Conservation (phyloP, 2,797 vertebrate genomes). For the Crenichthys baileyi region DNA sequence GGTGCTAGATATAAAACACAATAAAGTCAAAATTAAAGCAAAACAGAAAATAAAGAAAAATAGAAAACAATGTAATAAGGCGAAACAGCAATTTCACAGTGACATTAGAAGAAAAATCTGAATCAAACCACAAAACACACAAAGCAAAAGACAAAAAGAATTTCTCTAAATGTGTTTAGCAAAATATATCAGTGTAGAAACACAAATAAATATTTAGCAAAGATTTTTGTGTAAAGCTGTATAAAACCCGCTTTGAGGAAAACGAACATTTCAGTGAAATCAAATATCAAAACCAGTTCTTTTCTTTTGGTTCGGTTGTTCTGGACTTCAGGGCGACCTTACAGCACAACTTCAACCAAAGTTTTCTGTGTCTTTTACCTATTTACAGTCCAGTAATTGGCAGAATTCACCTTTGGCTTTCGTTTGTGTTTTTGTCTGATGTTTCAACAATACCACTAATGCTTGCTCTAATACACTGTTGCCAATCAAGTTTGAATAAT, state of each 20-base stretch:
- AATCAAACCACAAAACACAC: not conserved
- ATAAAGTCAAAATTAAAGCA: not conserved
- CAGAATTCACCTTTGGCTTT: not conserved
- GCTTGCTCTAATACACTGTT: not conserved
- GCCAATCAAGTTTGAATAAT: not conserved
- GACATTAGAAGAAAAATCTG: too few relatives aligned
- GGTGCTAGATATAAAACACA: not conserved
- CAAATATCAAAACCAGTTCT: not conserved
- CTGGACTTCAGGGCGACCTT: constrained; percentile 10
- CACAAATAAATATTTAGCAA: too few relatives aligned
- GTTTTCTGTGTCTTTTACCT: constrained; percentile 15
- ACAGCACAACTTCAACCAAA: constrained; percentile 12
- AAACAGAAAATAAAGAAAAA: not conserved
- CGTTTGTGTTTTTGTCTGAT: not conserved
- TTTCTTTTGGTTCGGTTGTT: not conserved
- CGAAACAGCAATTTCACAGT: not conserved
- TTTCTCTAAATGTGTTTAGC: too few relatives aligned
- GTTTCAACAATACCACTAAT: not conserved
- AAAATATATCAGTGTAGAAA: not conserved
- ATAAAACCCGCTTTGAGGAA: not conserved
- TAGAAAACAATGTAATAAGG: not conserved
- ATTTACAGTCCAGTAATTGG: not conserved
- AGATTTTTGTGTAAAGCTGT: too few relatives aligned
- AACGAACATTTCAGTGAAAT: not conserved
- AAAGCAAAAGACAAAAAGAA: not conserved